phyloP scores from a whole-genome alignment of 2,113 vertebrate genomes.

The Pterocles orientalis region DNA sequence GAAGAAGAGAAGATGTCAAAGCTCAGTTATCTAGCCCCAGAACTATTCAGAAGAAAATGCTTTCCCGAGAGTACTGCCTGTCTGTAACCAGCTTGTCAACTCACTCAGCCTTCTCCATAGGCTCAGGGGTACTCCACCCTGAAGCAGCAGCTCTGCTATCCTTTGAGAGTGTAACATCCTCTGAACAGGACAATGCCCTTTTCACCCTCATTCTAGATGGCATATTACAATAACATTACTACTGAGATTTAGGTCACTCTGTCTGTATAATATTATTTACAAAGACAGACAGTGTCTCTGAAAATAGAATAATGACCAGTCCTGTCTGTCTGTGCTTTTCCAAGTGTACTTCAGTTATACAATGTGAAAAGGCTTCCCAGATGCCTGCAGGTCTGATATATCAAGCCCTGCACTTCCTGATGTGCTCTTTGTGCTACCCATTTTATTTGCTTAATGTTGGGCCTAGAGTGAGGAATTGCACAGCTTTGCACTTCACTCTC shows the following conservation, averaged over 20 bases:
- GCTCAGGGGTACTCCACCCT: neutral
- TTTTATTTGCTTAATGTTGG: neutral
- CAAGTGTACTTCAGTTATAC: neutral
- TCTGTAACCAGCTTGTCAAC: neutral
- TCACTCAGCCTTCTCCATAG: neutral
- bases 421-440: neutral
- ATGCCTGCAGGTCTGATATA: conserved; percentile 9
- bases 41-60: neutral
- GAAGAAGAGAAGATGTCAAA: neutral
- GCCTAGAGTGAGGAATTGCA: neutral
- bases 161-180: neutral
- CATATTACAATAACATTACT: neutral
- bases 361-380: neutral
- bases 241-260: conserved; percentile 7
- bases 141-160: neutral
- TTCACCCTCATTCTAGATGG: neutral
- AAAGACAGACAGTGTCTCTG: neutral
- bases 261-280: neutral
- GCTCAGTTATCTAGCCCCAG: neutral
- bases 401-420: neutral
- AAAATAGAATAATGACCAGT: conserved; percentile 1
- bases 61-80: neutral
- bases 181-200: neutral
- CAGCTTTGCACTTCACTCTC: neutral
- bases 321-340: neutral